phyloP scores from a whole-genome alignment of 2,113 vertebrate species.

The Amazona vittata region DNA sequence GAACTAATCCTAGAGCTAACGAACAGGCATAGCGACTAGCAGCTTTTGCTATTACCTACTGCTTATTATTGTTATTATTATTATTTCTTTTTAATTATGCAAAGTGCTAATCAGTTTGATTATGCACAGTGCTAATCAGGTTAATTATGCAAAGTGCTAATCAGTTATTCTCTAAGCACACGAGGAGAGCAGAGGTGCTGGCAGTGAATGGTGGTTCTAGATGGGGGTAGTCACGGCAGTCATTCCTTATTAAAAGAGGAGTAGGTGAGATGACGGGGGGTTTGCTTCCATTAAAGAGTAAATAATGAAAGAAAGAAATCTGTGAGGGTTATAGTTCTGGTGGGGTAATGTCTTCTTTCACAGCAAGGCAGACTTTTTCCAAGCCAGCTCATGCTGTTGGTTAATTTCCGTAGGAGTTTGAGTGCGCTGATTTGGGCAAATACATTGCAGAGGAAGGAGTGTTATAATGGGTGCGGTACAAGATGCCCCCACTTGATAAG shows the following conservation, averaged over 20 bases:
- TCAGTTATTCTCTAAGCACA: constrained; percentile 88
- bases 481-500: constrained; percentile 32
- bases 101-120: constrained; percentile 90
- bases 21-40: constrained; percentile 75
- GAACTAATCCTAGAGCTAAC: constrained; percentile 76
- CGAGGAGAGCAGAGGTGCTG: constrained; percentile 85
- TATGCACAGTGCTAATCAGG: constrained; percentile 90
- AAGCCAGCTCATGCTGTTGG: constrained; percentile 63
- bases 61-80: constrained; percentile 89
- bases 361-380: constrained; percentile 65
- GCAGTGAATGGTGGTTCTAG: constrained; percentile 80
- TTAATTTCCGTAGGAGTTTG: constrained; percentile 66
- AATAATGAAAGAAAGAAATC: constrained; percentile 1
- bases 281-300: constrained; percentile 71
- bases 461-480: constrained; percentile 58
- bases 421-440: constrained; percentile 65
- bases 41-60: constrained; percentile 85
- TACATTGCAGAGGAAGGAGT: constrained; percentile 40
- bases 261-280: constrained; percentile 74
- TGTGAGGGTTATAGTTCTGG: constrained; percentile 55
- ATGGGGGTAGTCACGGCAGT: constrained; percentile 85
- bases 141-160: constrained; percentile 91
- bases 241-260: constrained; percentile 80
- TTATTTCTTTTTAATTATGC: constrained; percentile 90
- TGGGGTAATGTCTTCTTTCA: constrained; percentile 55